phyloP scores from a whole-genome alignment of 2,797 vertebrate genomes.

The Eidolon dupreanum region DNA sequence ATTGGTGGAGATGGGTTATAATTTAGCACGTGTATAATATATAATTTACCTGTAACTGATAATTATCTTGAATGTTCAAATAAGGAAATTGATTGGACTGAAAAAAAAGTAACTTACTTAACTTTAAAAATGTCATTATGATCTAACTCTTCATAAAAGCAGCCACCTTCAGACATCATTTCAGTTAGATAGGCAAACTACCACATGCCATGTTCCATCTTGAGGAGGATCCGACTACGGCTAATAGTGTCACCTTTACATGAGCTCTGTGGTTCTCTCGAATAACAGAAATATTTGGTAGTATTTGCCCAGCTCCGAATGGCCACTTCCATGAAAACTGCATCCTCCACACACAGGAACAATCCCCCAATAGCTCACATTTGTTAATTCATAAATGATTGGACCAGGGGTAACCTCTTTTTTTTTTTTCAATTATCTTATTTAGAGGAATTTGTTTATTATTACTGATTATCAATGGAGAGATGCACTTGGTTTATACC shows the following conservation, averaged over 20 bases:
- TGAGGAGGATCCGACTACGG: background rate
- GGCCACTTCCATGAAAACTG: background rate
- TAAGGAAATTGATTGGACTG: constrained; percentile 72
- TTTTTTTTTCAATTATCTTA: background rate
- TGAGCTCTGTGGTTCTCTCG: background rate
- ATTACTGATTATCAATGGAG: background rate
- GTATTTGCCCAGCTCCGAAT: background rate
- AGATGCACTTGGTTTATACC: background rate
- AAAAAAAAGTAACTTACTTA: constrained; percentile 78
- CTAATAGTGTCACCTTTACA: background rate
- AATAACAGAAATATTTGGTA: background rate
- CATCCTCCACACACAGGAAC: background rate
- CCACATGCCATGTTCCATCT: background rate
- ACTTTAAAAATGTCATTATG: constrained; percentile 65
- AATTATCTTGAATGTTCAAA: constrained; percentile 78
- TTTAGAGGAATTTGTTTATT: background rate
- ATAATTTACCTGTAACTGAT: constrained; percentile 77
- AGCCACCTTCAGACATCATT: constrained; percentile 46
- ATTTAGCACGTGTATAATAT: constrained; percentile 73
- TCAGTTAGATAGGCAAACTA: background rate
- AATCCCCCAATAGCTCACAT: background rate
- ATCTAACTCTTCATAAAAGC: constrained; percentile 64
- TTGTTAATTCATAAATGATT: background rate
- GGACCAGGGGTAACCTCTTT: background rate
- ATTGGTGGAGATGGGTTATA: constrained; percentile 75